A percentile compares a stretch with the other conserved stretches of the same genome.
Conservation (phyloP, 2,888 invertebrate genomes). For the Leucoma salicis region DNA sequence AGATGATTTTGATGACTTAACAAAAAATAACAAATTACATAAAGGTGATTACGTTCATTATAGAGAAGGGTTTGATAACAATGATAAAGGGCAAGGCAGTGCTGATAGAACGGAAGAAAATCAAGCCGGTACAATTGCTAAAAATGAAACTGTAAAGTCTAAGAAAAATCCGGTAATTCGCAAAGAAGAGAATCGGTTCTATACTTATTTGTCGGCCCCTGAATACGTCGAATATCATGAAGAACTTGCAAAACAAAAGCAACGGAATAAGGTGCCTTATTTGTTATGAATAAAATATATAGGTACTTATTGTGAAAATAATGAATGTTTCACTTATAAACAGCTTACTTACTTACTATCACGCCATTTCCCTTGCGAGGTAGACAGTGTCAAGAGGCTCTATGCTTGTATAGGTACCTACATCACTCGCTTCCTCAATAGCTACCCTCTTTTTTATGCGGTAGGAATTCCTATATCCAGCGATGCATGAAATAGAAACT, state of each 20-base stretch:
- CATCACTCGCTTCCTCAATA: no score
- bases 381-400: no score
- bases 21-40: not conserved
- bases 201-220: slow-evolving; percentile 26
- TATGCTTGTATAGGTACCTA: no score
- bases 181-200: slow-evolving; percentile 32
- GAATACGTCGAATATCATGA: slow-evolving; percentile 49
- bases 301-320: no score
- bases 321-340: no score
- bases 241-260: slow-evolving; percentile 21
- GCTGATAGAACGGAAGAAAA: not conserved
- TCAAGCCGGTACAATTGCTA: not conserved
- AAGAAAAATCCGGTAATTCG: slow-evolving; percentile 12
- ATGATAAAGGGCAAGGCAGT: not conserved
- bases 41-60: not conserved
- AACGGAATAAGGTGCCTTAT: no score
- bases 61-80: not conserved
- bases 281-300: no score
- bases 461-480: no score
- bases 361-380: no score
- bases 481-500: no score
- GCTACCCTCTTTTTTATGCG: no score
- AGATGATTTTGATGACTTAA: not conserved
- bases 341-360: no score
- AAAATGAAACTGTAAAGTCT: not conserved